These are phyloP conservation scores for Phrynocephalus guinanensis DNA, from an alignment of 2,797 vertebrate genomes.

Conservation along the genomic window DNA sequence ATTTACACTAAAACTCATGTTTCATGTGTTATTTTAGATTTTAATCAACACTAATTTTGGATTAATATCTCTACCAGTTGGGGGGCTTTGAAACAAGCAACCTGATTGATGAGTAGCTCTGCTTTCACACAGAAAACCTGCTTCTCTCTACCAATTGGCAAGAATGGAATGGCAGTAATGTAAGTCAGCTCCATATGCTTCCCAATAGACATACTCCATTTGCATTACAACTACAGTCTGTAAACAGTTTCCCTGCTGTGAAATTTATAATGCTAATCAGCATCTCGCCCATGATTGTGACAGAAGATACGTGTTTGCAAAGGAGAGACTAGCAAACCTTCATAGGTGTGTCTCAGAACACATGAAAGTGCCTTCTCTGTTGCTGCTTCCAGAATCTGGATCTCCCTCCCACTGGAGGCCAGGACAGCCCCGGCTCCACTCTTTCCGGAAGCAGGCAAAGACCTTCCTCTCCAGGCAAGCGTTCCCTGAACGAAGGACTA, in stretches of 20 bases:
- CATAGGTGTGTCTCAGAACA: too few relatives aligned
- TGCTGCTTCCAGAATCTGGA: too few relatives aligned
- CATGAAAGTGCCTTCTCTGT: too few relatives aligned
- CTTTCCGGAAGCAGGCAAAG: too few relatives aligned
- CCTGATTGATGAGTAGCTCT: neutral
- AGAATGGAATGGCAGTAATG: neutral
- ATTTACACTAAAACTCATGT: neutral
- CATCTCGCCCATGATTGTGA: neutral
- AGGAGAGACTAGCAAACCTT: too few relatives aligned
- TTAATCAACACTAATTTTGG: too few relatives aligned
- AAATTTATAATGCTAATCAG: neutral
- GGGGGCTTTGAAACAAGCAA: neutral
- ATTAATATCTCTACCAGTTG: slow-evolving; percentile 3
- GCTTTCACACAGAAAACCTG: neutral
- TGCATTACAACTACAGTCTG: neutral
- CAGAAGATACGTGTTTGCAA: neutral
- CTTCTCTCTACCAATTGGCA: neutral
- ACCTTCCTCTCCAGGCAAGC: too few relatives aligned
- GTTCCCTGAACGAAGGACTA: too few relatives aligned
- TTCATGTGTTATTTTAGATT: neutral
- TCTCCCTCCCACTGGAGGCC: too few relatives aligned
- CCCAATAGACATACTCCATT: neutral
- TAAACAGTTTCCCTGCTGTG: neutral
- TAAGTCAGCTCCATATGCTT: neutral
- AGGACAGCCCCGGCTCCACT: too few relatives aligned